Base-by-base conservation (phyloP, 2,888 invertebrate species). In the Opisthograptis luteolata region DNA sequence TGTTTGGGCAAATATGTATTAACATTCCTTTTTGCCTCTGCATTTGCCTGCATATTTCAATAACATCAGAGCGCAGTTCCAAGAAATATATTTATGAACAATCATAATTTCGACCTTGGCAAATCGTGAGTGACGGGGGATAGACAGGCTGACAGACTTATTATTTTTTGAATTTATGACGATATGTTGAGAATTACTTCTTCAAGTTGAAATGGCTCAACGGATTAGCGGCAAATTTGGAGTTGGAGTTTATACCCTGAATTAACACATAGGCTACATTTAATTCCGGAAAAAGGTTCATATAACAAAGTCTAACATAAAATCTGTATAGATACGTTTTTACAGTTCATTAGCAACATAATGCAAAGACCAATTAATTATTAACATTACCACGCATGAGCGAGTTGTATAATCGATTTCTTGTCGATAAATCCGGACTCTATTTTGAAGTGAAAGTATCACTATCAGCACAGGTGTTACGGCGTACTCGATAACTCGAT, bases 381-480 rank as follows among this genome's bases (percentile, higher is more conserved):
- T 50, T 53, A 53, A 40, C 55, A 62, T 66, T 55, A 58, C 55
- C 70, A 72, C 69, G 70, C 66, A 68, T 68, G 68, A 64, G 15
- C 60, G 60, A 65, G 72, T 84, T 84, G 79, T 80, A 80, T 82
- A 85, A 85, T 73, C 65, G 70, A 79, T 81, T 76, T 81, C 78
- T 77, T 73, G 34, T 75, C 70, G 68, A 64, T 68, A 62, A 62
- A 54, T 58, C 67, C 68, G 70, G 71, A 75, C 75, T 73, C 76
- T 71, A 79, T 78, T 81, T 80, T 81, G 64, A 76, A 78, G 84
- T 79, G 84, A 87, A 87, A 87, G 87, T 83, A 68, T 62, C 60
- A 44, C 30, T 20, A 31, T 40, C 44, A 62, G 66, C 68, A 64
- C 76, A 77, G 72, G 79, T 77, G 79, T 83, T 83, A 80, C 75